phyloP scores from a whole-genome alignment of 2,888 invertebrate species.

The Spialia ferax region DNA sequence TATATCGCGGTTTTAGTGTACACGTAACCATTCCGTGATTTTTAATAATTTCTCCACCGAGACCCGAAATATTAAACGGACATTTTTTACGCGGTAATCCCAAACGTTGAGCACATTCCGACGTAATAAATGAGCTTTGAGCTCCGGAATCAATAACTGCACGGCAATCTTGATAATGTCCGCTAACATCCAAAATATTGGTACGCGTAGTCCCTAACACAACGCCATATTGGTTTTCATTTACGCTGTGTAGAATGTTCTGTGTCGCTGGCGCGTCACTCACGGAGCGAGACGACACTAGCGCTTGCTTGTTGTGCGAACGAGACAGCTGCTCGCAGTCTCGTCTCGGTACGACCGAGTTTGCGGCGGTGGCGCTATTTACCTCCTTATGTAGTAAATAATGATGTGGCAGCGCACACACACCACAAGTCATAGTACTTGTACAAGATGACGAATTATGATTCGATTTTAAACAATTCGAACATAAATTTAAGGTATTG shows the following conservation, averaged over 20 bases:
- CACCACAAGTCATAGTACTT: not conserved
- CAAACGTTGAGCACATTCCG: slow-evolving; percentile 7
- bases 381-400: not conserved
- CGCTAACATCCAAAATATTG: slow-evolving; percentile 1
- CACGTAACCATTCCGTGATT: not conserved
- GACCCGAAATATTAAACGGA: not conserved
- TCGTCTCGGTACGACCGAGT: not conserved
- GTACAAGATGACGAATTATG: not conserved
- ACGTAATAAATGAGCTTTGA: slow-evolving; percentile 6
- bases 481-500: not conserved
- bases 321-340: not conserved
- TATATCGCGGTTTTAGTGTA: not conserved
- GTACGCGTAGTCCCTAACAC: slow-evolving; percentile 6
- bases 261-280: slow-evolving; percentile 1
- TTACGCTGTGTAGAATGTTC: not conserved
- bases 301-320: not conserved
- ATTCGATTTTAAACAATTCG: slow-evolving; percentile 1
- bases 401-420: not conserved
- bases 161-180: slow-evolving; percentile 6
- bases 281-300: slow-evolving; percentile 9
- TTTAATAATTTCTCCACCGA: not conserved
- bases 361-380: not conserved
- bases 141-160: slow-evolving; percentile 3
- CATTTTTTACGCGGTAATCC: slow-evolving; percentile 7
- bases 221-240: not conserved